Evolutionary conservation across 2,888 invertebrate genomes (phyloP), one percentile per base, ranked within the genome.

Genomic region (Cephus pygmeus): DNA sequence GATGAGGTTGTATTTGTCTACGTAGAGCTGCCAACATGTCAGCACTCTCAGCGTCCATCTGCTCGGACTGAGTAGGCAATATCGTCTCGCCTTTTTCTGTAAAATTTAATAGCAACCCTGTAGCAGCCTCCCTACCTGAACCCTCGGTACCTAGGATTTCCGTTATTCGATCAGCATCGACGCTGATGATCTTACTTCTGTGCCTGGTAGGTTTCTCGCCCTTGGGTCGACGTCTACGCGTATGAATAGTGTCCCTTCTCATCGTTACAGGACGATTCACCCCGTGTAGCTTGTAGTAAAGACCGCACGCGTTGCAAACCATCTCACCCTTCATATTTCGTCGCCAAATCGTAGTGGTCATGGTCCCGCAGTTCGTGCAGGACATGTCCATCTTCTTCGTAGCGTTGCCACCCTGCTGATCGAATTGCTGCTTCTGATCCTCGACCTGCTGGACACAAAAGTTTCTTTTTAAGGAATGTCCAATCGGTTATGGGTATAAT

Each of bases 241-340:
- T 98, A 92, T 98, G 98, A 87, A 99, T 98, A 73, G 98, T 98
- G 91, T 98, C 98, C 87, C 98, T 96, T 86, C 98, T 94, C 98
- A 99, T 99, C 79, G 98, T 97, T 85, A 97, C 95, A 34, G 98
- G 98, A 80, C 98, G 94, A 92, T 97, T 97, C 77, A 98, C 96
- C 83, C 97, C 97, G 92, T 99, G 99, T 85, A 99, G 93, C 92
- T 99, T 99, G 93, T 95, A 99, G 93, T 99, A 99, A 69, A 99
- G 94, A 0, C 99, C 99, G 92, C 99, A 99, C 69, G 99, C 99
- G 92, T 99, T 99, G 92, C 99, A 99, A 80, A 99, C 99, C 94
- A 99, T 98, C 93, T 99, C 98, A 3, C 99, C 99, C 88, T 97
- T 95, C 88, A 97, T 95, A 92, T 99, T 99, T 86, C 99, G 94